Evolutionary conservation across 2,113 vertebrate species (phyloP).

Genomic region (Gymnogyps californianus): DNA sequence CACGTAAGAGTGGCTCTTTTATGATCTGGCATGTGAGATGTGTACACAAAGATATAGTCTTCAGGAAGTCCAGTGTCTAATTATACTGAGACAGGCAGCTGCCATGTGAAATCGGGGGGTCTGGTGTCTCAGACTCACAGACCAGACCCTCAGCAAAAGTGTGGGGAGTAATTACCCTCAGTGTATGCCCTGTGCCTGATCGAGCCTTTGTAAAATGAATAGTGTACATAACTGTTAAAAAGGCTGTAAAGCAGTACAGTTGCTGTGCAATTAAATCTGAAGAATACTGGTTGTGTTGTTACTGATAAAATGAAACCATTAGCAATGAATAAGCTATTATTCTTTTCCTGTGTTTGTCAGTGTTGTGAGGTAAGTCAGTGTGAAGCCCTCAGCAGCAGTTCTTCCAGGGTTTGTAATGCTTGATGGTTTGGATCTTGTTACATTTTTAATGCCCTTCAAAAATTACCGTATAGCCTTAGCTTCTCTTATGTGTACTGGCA

Average conservation of each 20-base stretch:
- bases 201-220: not conserved
- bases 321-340: not conserved
- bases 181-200: not conserved
- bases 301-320: not conserved
- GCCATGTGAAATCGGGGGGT: not conserved
- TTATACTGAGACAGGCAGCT: not conserved
- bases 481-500: not conserved
- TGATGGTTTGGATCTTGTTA: not conserved
- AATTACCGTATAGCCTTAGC: not conserved
- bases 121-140: not conserved
- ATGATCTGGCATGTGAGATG: not conserved
- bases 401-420: not conserved
- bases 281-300: not conserved
- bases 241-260: constrained; percentile 7
- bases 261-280: not conserved
- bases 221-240: not conserved
- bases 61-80: not conserved
- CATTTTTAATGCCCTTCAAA: not conserved
- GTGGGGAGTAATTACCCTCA: not conserved
- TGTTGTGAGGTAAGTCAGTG: not conserved
- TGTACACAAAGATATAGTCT: not conserved
- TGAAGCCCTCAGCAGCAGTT: not conserved
- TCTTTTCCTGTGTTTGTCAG: not conserved
- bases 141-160: not conserved
- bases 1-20: not conserved